Evolutionary conservation across 2,888 invertebrate species (phyloP), one percentile per base, ranked within the genome.

Genomic region (Troglohyphantes excavatus): DNA sequence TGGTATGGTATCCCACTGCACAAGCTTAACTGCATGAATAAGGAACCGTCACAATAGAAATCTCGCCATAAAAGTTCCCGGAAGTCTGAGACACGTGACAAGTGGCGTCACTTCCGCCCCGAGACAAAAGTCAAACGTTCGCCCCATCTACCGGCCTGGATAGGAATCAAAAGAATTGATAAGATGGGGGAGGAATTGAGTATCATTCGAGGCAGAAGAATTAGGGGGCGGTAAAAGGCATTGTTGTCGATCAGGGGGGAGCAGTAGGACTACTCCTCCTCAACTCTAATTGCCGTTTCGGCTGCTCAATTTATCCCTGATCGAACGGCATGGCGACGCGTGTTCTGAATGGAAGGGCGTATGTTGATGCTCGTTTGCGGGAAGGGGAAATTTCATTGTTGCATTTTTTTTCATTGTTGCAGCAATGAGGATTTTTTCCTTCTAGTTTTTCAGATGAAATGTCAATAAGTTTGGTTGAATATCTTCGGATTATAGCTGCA

Each of bases 51-150:
- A 82, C 61, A 83, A 73, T 73, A 46, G 83, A 83, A 61, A 84
- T 46, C 63, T 33, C 33, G 46, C 59, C 67, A 63, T 83, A 29
- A 53, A 79, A 65, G 73, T 75, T 61, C 19, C 88, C 61, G 88
- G 88, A 89, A 82, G 82, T 89, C 75, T 46, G 63, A 83, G 82
- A 82, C 88, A 83, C 88, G 88, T 89, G 88, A 89, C 76, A 75
- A 89, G 88, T 89, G 88, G 82, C 88, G 88, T 82, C 88, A 89
- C 88, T 46, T 89, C 88, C 88, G 88, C 59, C 26, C 27, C 46
- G 19, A 89, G 88, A 89, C 88, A 89, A 89, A 89, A 89, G 88
- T 89, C 88, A 89, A 89, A 82, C 88, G 85, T 7, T 78, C 85
- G 82, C 88, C n/a, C 53, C 88, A 89, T 89, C 88, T 89, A 89